Base-by-base conservation (phyloP, 1,140 invertebrate species). In the Eupristina koningsbergeri region DNA sequence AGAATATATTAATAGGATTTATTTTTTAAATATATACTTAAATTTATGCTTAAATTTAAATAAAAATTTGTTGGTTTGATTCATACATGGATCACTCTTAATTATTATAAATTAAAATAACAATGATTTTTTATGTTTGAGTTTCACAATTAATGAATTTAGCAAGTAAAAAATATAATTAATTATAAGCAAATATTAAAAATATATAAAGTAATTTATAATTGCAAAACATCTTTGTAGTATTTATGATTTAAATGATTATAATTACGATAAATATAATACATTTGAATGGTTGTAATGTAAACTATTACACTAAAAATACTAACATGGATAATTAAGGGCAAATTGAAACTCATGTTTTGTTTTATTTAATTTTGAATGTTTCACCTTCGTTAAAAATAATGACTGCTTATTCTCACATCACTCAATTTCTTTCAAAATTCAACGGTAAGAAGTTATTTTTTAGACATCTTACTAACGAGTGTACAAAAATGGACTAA, bases 331-430 rank as follows among this genome's bases (percentile, higher is more conserved):
- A 0, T 31, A 34, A 47, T 47, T 75, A 75, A 75, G 8, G n/a
- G n/a, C n/a, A n/a, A 34, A 15, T 69, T 69, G 77, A 77, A 71
- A 77, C 58, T 69, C 63, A 75, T 67, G 1, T 26, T 41, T 31
- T 26, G n/a, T 26, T 71, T 71, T 71, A 3, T 41, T 71, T 31
- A 7, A 71, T 11, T 71, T 71, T 71, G n/a, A 41, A 71, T 50
- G 61, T 71, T 83, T 77, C 17, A 75, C 58, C 74, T 83, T 83
- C 74, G 61, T 77, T 83, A 77, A 83, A 77, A 77, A 83, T 83
- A 71, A 77, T 63, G 74, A 83, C 73, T 75, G 29, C 19, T 11
- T 31, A 73, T 34, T 31, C n/a, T 63, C 5, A n/a, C 50, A 15
- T 53, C 15, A 53, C 50, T n/a, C 29, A 53, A 7, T 22, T 61